Conservation (phyloP, 1,140 invertebrate genomes). For the Procambarus clarkii region DNA sequence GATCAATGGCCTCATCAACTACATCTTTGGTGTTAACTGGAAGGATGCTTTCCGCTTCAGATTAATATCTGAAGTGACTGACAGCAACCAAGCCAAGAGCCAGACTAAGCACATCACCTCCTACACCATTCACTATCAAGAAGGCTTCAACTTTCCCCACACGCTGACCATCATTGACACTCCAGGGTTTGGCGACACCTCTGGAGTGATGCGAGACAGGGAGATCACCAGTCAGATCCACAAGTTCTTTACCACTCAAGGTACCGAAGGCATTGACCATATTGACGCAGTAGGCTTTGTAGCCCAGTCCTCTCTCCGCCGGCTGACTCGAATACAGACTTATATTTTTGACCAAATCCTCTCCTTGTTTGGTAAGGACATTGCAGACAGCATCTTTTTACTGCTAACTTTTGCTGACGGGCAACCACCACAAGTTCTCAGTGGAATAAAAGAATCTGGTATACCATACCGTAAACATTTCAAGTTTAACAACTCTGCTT, state of each 20-base stretch:
- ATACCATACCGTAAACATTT: slow-evolving; percentile 24
- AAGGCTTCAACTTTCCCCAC: slow-evolving; percentile 15
- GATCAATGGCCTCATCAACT: slow-evolving; percentile 39
- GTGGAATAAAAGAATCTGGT: background rate
- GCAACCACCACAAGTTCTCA: slow-evolving; percentile 31
- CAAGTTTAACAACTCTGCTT: slow-evolving; percentile 39
- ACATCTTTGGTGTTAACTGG: slow-evolving; percentile 34
- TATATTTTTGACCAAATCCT: slow-evolving; percentile 37
- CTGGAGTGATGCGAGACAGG: slow-evolving; percentile 23
- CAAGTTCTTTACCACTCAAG: background rate
- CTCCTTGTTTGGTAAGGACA: slow-evolving; percentile 27
- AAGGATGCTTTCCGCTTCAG: slow-evolving; percentile 28
- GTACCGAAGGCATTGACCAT: slow-evolving; percentile 34
- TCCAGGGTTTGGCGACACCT: slow-evolving; percentile 50
- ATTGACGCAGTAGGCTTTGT: slow-evolving; percentile 50
- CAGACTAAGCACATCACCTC: slow-evolving; percentile 28
- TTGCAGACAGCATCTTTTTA: slow-evolving; percentile 42
- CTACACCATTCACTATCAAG: slow-evolving; percentile 31
- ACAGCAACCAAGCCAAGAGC: slow-evolving; percentile 12
- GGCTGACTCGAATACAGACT: slow-evolving; percentile 23
- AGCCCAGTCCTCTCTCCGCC: slow-evolving; percentile 19
- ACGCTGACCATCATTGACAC: slow-evolving; percentile 36
- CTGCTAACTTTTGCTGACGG: slow-evolving; percentile 42
- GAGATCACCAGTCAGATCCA: slow-evolving; percentile 32
- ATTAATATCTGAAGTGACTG: background rate